phyloP scores from a whole-genome alignment of 2,113 vertebrate species.

The Hassar affinis region DNA sequence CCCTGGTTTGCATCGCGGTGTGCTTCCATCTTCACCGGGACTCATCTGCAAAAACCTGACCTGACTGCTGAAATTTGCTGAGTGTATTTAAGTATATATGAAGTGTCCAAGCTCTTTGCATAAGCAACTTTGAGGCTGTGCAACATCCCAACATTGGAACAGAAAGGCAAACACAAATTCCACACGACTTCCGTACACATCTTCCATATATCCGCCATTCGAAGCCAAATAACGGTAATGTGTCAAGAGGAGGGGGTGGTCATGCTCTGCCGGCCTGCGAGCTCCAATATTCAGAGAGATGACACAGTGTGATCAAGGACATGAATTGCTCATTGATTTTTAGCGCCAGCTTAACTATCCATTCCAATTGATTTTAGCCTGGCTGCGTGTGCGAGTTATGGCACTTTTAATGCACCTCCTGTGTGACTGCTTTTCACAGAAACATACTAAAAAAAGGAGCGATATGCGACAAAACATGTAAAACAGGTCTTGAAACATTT shows the following conservation, averaged over 20 bases:
- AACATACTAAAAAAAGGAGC: slow-evolving; percentile 55
- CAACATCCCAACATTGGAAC: neutral
- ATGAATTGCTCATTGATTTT: slow-evolving; percentile 84
- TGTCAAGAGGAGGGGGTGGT: slow-evolving; percentile 43
- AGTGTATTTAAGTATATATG: neutral
- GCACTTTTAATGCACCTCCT: slow-evolving; percentile 78
- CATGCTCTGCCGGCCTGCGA: slow-evolving; percentile 61
- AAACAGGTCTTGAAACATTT: slow-evolving; percentile 55
- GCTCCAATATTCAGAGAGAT: slow-evolving; percentile 75
- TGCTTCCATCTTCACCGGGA: neutral
- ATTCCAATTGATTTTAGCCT: slow-evolving; percentile 80
- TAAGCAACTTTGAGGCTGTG: neutral
- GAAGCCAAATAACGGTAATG: slow-evolving; percentile 40
- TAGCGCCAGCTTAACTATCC: slow-evolving; percentile 80
- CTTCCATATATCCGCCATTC: slow-evolving; percentile 21
- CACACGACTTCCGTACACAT: slow-evolving; percentile 10
- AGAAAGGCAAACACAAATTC: slow-evolving; percentile 10
- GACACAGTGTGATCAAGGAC: slow-evolving; percentile 81
- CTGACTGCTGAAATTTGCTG: neutral
- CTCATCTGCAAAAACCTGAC: neutral
- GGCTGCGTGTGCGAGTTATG: slow-evolving; percentile 76
- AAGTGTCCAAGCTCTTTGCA: neutral
- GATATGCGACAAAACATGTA: slow-evolving; percentile 42
- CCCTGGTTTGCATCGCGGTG: slow-evolving; percentile 52
- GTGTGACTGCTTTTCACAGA: slow-evolving; percentile 68